Conservation (phyloP, 1,140 invertebrate genomes). For the Dryas iulia region DNA sequence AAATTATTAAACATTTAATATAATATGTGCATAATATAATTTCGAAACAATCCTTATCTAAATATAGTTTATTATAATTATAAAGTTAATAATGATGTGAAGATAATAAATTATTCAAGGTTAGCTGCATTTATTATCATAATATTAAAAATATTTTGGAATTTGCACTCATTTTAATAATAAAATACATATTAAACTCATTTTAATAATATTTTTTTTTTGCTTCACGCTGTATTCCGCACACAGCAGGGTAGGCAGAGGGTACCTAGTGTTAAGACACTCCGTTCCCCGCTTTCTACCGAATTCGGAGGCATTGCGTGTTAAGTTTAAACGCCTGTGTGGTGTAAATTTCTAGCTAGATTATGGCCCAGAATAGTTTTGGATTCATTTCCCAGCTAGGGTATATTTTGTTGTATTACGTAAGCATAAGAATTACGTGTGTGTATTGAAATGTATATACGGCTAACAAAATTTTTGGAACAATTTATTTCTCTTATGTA, state of each 20-base stretch:
- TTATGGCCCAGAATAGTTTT: background rate
- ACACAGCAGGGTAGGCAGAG: background rate
- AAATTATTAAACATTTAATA: no score
- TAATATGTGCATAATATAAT: background rate
- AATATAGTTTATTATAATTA: background rate
- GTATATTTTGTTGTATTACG: background rate
- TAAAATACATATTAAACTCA: background rate
- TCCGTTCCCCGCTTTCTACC: no score
- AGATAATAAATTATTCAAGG: background rate
- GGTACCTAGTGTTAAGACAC: no score
- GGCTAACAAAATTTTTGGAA: no score
- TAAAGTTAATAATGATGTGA: background rate
- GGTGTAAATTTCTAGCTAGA: no score
- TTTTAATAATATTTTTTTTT: no score
- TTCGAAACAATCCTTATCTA: background rate
- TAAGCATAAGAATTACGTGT: no score
- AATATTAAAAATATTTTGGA: background rate
- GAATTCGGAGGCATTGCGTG: no score
- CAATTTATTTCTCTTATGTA: no score
- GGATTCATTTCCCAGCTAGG: background rate
- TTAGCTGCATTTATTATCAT: background rate
- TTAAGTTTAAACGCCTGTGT: no score
- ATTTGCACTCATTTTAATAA: background rate
- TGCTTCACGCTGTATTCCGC: no score
- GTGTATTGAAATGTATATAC: no score